Conservation (phyloP, 2,797 vertebrate genomes). For the Cryptoprocta ferox region DNA sequence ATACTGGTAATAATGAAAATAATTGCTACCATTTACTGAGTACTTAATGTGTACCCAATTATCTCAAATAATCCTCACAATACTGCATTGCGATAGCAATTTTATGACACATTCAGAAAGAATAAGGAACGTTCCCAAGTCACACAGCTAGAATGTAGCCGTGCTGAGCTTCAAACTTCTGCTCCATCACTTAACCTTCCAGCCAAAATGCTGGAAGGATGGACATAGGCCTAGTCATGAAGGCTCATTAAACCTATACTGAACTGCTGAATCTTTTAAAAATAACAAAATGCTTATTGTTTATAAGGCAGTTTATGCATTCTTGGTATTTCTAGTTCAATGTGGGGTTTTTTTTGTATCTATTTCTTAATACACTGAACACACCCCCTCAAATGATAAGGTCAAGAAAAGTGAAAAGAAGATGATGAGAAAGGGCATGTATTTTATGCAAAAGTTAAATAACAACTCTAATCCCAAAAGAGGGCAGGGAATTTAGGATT, state of each 20-base stretch:
- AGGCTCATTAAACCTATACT: not conserved
- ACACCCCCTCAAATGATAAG: not conserved
- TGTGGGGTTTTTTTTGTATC: not conserved
- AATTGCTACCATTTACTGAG: not conserved
- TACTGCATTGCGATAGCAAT: not conserved
- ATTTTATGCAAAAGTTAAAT: slow-evolving; percentile 47
- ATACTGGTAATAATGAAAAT: slow-evolving; percentile 19
- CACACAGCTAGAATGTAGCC: not conserved
- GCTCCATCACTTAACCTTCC: not conserved
- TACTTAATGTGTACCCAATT: not conserved
- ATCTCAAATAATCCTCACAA: slow-evolving; percentile 36
- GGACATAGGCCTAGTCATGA: not conserved
- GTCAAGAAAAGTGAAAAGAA: slow-evolving; percentile 25
- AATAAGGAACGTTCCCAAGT: not conserved
- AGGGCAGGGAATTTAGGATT: not conserved
- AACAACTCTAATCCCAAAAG: slow-evolving; percentile 4
- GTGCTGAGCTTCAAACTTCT: not conserved
- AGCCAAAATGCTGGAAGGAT: not conserved
- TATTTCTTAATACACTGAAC: not conserved
- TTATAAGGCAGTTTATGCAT: slow-evolving; percentile 19
- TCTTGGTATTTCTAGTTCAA: not conserved
- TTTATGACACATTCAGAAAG: slow-evolving; percentile 2
- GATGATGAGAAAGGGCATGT: not conserved
- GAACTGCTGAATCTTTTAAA: not conserved
- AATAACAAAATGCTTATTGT: not conserved